Base-by-base conservation (phyloP, 2,113 vertebrate genomes). In the Pomatostomus ruficeps region DNA sequence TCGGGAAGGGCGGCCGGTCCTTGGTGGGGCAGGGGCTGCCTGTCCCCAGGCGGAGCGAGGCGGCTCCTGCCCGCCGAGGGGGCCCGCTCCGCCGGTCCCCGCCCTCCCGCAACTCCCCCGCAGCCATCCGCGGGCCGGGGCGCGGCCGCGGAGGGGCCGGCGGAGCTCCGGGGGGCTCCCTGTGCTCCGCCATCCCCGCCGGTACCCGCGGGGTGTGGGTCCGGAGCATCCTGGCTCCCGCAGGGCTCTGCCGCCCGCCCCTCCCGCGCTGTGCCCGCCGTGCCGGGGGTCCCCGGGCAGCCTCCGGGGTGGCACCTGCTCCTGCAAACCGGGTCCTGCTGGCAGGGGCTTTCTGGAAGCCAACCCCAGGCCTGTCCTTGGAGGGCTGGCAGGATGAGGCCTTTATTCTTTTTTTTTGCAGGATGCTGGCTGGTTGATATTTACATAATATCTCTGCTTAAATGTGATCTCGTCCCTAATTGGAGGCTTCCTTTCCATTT, bases 401-500 rank as follows among this genome's bases (percentile, higher is more conserved):
- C 80, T 61, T 57, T 68, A 9, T n/a, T n/a, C n/a, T 40, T 42
- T 68, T 35, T 74, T 46, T 77, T 40, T 36, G 1, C 23, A 16
- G 43, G 36, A 31, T 74, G 48, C 83, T 40, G 54, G 10, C 70
- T 78, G 85, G 40, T 36, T 76, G 88, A 7, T 91, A 95, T 95
- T 97, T 95, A 96, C 85, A 95, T 95, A 96, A 95, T 91, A 89
- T 46, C 77, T 49, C 77, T 51, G 81, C 74, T 91, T 78, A 73
- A 75, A 85, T 70, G 77, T 89, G 93, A 96, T 94, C 95, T 94
- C 88, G 91, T 91, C 70, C 81, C 66, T 92, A 93, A 94, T 66
- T 83, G 89, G 54, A 93, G 78, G 71, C 35, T 96, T 93, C 71
- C 82, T 88, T 93, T 79, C 51, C 43, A 11, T 96, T 96, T 94